Conservation (phyloP, 2,888 invertebrate species). For the Philonicus albiceps region DNA sequence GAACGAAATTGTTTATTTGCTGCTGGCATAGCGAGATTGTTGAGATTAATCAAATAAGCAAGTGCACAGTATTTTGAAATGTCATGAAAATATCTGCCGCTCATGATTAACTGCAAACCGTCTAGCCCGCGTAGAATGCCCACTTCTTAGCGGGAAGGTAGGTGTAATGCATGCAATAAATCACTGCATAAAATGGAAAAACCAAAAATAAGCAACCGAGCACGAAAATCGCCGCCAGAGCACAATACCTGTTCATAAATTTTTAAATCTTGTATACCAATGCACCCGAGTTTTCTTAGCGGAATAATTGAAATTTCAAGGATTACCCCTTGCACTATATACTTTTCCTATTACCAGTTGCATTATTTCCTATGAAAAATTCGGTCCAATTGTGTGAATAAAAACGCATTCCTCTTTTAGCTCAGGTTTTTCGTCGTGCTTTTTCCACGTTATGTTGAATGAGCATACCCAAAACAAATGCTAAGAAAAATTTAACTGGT, state of each 20-base stretch:
- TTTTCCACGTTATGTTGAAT: not conserved
- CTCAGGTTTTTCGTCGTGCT: not conserved
- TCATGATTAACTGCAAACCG: conserved; percentile 13
- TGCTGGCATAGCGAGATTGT: not conserved
- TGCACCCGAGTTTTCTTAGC: not conserved
- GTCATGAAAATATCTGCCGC: conserved; percentile 1
- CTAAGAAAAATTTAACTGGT: not conserved
- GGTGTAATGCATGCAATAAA: conserved; percentile 4
- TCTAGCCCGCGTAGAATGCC: not conserved
- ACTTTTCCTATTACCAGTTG: not conserved
- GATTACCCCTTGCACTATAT: not conserved
- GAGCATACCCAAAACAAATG: not conserved
- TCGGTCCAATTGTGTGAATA: not conserved
- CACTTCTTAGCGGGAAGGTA: not conserved
- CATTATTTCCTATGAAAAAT: not conserved
- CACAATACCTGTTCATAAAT: no score
- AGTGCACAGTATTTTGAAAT: not conserved
- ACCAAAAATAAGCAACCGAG: not conserved
- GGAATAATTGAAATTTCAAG: not conserved
- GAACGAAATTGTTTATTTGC: not conserved
- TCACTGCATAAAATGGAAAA: not conserved
- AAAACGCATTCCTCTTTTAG: not conserved
- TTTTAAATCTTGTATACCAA: not conserved
- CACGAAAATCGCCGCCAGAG: not conserved
- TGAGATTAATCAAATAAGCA: not conserved